Conservation (phyloP, 2,888 invertebrate genomes). For the Imbricaverruca yamaguchii region DNA sequence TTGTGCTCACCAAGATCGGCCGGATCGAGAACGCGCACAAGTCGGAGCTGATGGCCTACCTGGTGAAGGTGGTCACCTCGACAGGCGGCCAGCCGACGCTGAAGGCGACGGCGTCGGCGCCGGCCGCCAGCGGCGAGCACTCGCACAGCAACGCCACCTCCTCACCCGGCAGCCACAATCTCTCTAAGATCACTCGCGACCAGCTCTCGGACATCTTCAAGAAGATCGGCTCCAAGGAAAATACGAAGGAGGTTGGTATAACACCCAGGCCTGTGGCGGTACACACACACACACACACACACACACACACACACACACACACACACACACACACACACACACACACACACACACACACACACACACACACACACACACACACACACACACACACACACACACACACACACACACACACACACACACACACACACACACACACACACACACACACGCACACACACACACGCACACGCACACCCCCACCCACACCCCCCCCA, state of each 20-base stretch:
- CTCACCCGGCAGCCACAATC: not conserved
- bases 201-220: constrained; percentile 81
- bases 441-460: too few species aligned
- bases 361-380: too few species aligned
- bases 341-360: too few species aligned
- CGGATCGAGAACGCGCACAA: constrained; percentile 55
- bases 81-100: constrained; percentile 12
- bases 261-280: too few species aligned
- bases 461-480: not conserved
- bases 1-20: constrained; percentile 58
- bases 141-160: not conserved
- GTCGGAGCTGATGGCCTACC: constrained; percentile 77
- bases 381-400: too few species aligned
- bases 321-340: too few species aligned
- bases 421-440: too few species aligned
- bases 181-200: constrained; percentile 64
- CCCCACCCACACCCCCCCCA: too few species aligned
- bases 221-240: constrained; percentile 81
- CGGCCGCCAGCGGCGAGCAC: not conserved
- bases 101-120: not conserved
- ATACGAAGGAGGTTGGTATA: constrained; percentile 52
- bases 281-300: too few species aligned
- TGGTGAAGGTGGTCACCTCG: constrained; percentile 56
- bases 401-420: too few species aligned
- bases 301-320: too few species aligned